phyloP scores from a whole-genome alignment of 2,797 vertebrate genomes.

The Pyrocephalus nanus region DNA sequence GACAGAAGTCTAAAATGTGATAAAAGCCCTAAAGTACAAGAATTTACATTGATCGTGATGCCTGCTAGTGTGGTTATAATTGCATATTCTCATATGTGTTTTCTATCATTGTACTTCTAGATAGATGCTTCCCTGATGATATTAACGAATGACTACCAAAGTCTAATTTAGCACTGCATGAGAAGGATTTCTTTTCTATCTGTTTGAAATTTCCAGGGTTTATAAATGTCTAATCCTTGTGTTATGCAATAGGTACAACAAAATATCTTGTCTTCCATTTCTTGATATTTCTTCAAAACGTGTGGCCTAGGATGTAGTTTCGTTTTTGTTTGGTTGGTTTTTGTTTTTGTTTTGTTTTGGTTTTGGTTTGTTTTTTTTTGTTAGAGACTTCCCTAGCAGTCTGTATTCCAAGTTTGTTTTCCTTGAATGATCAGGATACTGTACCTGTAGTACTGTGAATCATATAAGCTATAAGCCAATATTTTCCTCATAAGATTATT shows the following conservation, averaged over 20 bases:
- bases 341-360: background rate
- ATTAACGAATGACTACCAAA: accelerated
- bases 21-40: background rate
- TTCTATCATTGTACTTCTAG: background rate
- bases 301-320: background rate
- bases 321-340: no score
- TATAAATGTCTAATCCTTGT: background rate
- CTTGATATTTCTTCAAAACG: background rate
- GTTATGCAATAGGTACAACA: background rate
- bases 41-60: accelerated
- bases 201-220: background rate
- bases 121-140: background rate
- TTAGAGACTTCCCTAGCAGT: background rate
- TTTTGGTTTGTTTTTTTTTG: background rate
- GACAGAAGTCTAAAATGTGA: background rate
- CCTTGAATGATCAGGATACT: background rate
- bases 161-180: background rate
- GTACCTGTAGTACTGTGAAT: background rate
- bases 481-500: background rate
- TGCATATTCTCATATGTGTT: background rate
- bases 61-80: background rate
- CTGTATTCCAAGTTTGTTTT: background rate
- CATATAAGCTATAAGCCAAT: background rate
- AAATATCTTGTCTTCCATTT: background rate
- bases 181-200: background rate